These are phyloP conservation scores for Drosophila cognata DNA, from an alignment of 2,888 invertebrate genomes.

Conservation along the genomic window DNA sequence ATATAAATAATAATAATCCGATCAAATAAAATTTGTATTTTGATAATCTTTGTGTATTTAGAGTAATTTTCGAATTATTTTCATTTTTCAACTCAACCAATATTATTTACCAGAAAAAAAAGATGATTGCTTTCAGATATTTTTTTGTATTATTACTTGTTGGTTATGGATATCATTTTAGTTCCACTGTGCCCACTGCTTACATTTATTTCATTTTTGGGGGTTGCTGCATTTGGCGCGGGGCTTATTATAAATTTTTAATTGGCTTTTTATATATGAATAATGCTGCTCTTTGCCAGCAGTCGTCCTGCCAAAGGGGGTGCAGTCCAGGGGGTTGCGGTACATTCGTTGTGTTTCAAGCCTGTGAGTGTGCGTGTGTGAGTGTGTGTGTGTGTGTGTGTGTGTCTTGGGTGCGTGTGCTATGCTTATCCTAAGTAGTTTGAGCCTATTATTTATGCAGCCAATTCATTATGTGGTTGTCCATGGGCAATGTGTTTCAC, in stretches of 20 bases:
- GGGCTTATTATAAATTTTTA: slow-evolving; percentile 80
- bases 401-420: slow-evolving; percentile 49
- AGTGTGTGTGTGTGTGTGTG: slow-evolving; percentile 17
- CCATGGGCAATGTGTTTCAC: slow-evolving; percentile 32
- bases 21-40: not conserved
- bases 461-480: slow-evolving; percentile 76
- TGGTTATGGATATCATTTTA: not conserved
- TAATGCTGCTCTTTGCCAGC: slow-evolving; percentile 65
- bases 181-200: slow-evolving; percentile 53
- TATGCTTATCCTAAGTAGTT: slow-evolving; percentile 66
- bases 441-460: slow-evolving; percentile 74
- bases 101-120: not conserved
- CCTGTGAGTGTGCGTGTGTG: not conserved
- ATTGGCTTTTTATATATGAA: slow-evolving; percentile 81
- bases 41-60: not conserved
- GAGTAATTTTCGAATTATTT: not conserved
- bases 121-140: not conserved
- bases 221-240: slow-evolving; percentile 72
- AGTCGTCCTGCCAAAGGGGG: slow-evolving; percentile 47
- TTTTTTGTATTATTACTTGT: not conserved
- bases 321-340: slow-evolving; percentile 60
- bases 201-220: slow-evolving; percentile 59
- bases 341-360: slow-evolving; percentile 16
- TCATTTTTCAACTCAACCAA: not conserved
- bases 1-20: not conserved